phyloP scores from a whole-genome alignment of 2,797 vertebrate species.

The Loris lydekkerianus region DNA sequence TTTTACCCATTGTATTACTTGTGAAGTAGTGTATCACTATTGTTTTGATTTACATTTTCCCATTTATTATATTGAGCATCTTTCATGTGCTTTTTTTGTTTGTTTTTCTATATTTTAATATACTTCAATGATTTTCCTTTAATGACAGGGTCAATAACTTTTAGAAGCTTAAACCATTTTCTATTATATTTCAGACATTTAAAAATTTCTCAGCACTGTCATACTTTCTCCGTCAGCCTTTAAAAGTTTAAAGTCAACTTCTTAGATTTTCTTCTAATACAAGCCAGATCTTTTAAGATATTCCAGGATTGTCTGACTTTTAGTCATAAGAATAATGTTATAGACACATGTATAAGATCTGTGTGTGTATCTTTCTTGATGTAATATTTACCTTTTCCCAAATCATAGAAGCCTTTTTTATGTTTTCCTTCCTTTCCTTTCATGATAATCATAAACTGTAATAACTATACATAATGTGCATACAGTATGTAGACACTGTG shows the following conservation, averaged over 20 bases:
- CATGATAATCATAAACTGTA: constrained; percentile 22
- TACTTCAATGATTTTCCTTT: constrained; percentile 64
- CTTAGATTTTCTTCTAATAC: constrained; percentile 53
- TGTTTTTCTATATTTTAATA: constrained; percentile 69
- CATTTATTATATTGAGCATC: neutral
- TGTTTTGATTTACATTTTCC: constrained; percentile 63
- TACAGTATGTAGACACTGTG: constrained; percentile 52
- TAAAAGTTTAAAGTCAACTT: constrained; percentile 60
- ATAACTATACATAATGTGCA: constrained; percentile 9
- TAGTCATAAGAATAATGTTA: constrained; percentile 45
- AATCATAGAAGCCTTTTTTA: neutral
- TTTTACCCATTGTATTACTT: constrained; percentile 3
- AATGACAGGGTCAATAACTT: constrained; percentile 58
- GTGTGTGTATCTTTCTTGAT: neutral
- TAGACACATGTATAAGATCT: neutral
- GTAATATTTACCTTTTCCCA: neutral
- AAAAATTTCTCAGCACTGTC: constrained; percentile 52
- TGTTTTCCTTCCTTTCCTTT: neutral
- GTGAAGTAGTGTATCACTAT: neutral
- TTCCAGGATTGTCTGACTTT: constrained; percentile 31
- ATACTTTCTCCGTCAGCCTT: constrained; percentile 33
- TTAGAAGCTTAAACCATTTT: constrained; percentile 63
- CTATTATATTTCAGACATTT: constrained; percentile 59
- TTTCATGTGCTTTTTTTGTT: neutral
- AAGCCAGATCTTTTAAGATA: constrained; percentile 49